phyloP scores from a whole-genome alignment of 2,888 invertebrate genomes.

The Eupelmus urozonus region DNA sequence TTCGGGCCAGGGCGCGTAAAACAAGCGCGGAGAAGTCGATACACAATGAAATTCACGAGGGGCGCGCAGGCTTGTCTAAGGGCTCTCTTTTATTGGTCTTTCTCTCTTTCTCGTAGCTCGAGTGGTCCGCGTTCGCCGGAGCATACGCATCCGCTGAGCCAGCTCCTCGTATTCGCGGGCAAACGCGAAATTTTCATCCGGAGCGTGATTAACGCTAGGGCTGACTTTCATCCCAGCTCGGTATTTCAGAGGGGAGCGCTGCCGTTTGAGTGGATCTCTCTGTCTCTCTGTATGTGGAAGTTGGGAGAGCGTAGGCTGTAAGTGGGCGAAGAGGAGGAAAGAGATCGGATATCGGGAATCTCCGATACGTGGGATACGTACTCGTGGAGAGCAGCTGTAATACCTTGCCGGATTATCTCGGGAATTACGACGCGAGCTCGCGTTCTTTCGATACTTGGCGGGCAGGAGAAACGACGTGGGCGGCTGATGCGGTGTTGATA shows the following conservation, averaged over 20 bases:
- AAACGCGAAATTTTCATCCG: slow-evolving; percentile 35
- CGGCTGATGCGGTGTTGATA: not conserved
- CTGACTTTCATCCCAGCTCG: slow-evolving; percentile 11
- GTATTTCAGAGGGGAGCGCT: not conserved
- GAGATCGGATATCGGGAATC: slow-evolving; percentile 49
- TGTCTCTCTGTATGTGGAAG: slow-evolving; percentile 5
- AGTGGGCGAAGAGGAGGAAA: not conserved
- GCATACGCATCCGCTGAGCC: not conserved
- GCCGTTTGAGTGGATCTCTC: slow-evolving; percentile 41
- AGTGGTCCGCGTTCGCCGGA: no score
- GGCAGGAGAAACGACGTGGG: not conserved
- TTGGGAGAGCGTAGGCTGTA: not conserved
- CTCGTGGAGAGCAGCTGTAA: not conserved
- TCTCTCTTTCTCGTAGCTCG: no score
- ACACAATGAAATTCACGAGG: not conserved
- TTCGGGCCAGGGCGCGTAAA: no score
- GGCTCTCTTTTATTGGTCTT: no score
- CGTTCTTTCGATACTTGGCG: not conserved
- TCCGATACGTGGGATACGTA: slow-evolving; percentile 8
- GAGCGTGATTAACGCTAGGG: slow-evolving; percentile 35
- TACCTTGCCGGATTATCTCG: slow-evolving; percentile 47
- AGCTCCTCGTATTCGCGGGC: no score
- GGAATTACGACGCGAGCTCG: slow-evolving; percentile 51
- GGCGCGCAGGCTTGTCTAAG: no score
- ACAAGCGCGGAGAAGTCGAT: not conserved